phyloP scores from a whole-genome alignment of 1,140 invertebrate species.

The Phthorimaea operculella region DNA sequence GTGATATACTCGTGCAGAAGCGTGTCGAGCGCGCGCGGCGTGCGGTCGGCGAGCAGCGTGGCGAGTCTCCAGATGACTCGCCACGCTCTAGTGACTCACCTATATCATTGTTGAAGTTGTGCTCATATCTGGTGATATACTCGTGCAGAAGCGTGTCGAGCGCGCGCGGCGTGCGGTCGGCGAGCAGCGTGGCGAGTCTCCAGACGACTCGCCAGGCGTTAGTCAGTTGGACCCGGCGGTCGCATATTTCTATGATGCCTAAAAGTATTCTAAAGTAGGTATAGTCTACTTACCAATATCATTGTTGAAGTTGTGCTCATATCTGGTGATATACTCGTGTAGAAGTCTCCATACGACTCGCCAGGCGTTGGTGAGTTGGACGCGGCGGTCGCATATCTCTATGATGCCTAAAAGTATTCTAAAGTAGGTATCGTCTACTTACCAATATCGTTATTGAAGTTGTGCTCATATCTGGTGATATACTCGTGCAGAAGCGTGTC shows the following conservation, averaged over 20 bases:
- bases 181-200: slow-evolving; percentile 44
- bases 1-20: slow-evolving; percentile 43
- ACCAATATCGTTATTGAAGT: slow-evolving; percentile 32
- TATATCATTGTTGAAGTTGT: slow-evolving; percentile 32
- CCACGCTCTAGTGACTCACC: slow-evolving; percentile 44
- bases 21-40: slow-evolving; percentile 26
- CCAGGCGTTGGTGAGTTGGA: slow-evolving; percentile 38
- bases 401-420: no score
- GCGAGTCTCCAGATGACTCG: slow-evolving; percentile 53
- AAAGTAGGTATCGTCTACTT: no score
- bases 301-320: slow-evolving; percentile 37
- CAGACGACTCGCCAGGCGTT: slow-evolving; percentile 53
- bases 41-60: slow-evolving; percentile 35
- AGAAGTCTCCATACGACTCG: slow-evolving; percentile 51
- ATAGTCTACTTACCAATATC: no score
- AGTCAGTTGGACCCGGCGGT: slow-evolving; percentile 36
- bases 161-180: slow-evolving; percentile 27
- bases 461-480: slow-evolving; percentile 41
- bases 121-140: slow-evolving; percentile 48
- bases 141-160: slow-evolving; percentile 36
- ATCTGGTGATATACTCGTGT: slow-evolving; percentile 43
- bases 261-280: no score
- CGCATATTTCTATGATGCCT: no score
- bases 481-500: slow-evolving; percentile 43
- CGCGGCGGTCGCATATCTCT: no score